Base-by-base conservation (phyloP, 2,888 invertebrate species). In the Crematogaster levior region DNA sequence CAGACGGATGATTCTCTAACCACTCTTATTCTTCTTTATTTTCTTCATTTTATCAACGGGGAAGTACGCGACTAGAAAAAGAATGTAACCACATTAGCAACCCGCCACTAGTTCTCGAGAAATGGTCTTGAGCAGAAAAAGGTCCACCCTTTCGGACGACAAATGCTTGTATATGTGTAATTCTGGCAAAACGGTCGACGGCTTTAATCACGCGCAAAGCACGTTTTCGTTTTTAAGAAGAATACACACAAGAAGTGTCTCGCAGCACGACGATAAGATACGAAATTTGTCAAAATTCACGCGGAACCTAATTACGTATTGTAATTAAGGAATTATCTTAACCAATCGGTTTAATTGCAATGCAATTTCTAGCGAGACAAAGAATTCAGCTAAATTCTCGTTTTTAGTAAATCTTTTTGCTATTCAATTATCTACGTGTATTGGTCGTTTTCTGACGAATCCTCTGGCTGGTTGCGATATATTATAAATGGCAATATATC, bases 81-180 rank as follows among this genome's bases (percentile, higher is more conserved):
- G 56, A 77, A 79, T 68, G 68, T 79, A 79, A 79, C 68, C 77
- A 24, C 77, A 79, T 79, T 79, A 79, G 68, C 77, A 79, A 79
- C 56, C 77, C 56, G 43, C 68, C 77, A 43, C 77, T 34, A 68
- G 68, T 79, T 46, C 56, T 12, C 56, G 68, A 79, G 77, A 68
- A 79, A 79, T 68, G 56, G 56, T 58, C 56, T 21, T 2, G 68
- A 34, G 5, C 56, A 6, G 56, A 79, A 79, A 77, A 77, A 79
- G 56, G 68, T 79, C 37, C 56, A 6, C n/a, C 65, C 27, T 40
- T 68, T 79, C 56, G 24, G 43, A 68, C 77, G 77, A 79, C 68
- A 79, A 79, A 79, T 68, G 68, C 68, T 34, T 12, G 68, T 58
- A 43, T 68, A 58, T 79, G 68, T 79, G 68, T 58, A 79, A 79